Base-by-base conservation (phyloP, 2,888 invertebrate species). In the Lasius platythorax region DNA sequence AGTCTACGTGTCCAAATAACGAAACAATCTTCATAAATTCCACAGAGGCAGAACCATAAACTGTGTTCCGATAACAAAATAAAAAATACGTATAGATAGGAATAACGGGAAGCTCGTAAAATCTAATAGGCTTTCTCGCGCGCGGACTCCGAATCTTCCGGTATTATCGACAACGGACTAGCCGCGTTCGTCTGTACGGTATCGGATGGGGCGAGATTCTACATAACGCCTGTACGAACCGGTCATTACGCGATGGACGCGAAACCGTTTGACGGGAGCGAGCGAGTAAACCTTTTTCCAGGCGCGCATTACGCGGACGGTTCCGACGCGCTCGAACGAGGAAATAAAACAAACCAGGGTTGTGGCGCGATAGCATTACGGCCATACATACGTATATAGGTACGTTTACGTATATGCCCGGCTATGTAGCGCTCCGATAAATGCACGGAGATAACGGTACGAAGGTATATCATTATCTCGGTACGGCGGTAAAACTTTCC, bases 391-490 rank as follows among this genome's bases (percentile, higher is more conserved):
- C 23, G 37, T 37, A 40, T 11, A 30, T 40, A 40, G 40, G 50
- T 40, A 28, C 68, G 28, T 43, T 12, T 37, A 64, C 12, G 46
- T 37, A 87, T 89, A 88, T 86, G 91, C 87, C 87, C 86, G 67
- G 72, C 75, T 87, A 78, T 85, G 84, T 88, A 86, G 84, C 85
- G 84, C 68, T 72, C 66, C 89, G 92, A 93, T 92, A 93, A 93
- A 93, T 92, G 93, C 87, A 89, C 81, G 78, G 15, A 89, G 93
- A 93, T 93, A 93, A 93, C 89, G 89, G 89, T 87, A 89, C 87
- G 88, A 64, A 86, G 87, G 89, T 92, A 85, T 90, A 90, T 92
- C 92, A 93, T 93, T 93, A 93, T 92, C 92, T 88, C 83, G 53
- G 89, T 89, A 89, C 85, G 86, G 85, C 89, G 89, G 89, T 87